Conservation (phyloP, 2,113 vertebrate genomes). For the Puma concolor region DNA sequence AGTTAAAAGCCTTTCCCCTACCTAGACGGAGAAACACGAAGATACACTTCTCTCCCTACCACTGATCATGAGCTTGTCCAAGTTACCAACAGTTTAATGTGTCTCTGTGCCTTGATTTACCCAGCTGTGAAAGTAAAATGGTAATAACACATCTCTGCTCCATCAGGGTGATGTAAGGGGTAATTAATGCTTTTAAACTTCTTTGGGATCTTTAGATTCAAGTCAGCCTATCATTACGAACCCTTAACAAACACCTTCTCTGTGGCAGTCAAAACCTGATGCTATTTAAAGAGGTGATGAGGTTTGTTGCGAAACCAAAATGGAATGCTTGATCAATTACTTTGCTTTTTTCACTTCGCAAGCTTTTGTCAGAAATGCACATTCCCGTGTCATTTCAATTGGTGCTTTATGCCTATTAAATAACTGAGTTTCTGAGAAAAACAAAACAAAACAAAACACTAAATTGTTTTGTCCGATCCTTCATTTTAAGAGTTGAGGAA, state of each 20-base stretch:
- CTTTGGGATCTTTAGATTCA: constrained; percentile 26
- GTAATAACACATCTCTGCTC: constrained; percentile 64
- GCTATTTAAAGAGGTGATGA: constrained; percentile 58
- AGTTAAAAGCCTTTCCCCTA: background rate
- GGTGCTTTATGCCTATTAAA: background rate
- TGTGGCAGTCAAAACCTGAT: background rate
- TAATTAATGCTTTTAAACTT: constrained; percentile 54
- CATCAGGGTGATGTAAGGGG: background rate
- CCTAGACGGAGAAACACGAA: background rate
- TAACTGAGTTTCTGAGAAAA: background rate
- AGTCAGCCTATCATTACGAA: constrained; percentile 69
- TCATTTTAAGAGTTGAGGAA: background rate
- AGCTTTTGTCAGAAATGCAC: background rate
- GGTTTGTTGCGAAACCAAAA: background rate
- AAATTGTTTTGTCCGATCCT: background rate
- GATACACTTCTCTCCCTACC: background rate
- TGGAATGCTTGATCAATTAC: background rate
- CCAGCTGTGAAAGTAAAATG: constrained; percentile 60
- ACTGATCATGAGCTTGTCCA: constrained; percentile 32
- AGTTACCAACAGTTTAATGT: background rate
- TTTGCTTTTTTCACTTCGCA: background rate
- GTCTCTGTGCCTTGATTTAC: constrained; percentile 71
- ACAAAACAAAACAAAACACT: background rate
- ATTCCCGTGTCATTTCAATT: background rate
- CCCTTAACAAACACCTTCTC: constrained; percentile 61